These are phyloP conservation scores for Zoanthus solanderi DNA, from an alignment of 92 coral and sea anemone genomes.

Conservation along the genomic window DNA sequence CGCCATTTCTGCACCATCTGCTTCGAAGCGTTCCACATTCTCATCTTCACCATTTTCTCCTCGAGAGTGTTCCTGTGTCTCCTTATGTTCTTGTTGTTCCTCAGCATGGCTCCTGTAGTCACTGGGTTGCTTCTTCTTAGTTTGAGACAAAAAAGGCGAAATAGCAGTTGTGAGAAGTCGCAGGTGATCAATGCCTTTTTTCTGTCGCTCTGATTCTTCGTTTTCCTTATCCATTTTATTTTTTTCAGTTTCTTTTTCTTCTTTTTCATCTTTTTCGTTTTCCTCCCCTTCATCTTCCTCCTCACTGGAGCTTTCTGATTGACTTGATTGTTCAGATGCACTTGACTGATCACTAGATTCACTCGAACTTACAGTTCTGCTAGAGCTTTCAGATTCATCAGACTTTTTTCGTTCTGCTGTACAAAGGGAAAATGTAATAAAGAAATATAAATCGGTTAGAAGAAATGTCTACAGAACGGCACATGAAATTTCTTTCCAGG, in stretches of 20 bases:
- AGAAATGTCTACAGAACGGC: neutral
- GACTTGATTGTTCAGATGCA: constrained; percentile 23
- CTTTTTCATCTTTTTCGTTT: constrained; percentile 38
- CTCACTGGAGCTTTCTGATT: constrained; percentile 34
- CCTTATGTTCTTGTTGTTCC: neutral
- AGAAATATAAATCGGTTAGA: neutral
- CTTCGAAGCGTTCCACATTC: constrained; percentile 24
- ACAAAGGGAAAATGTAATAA: neutral
- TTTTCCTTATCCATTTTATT: constrained; percentile 9
- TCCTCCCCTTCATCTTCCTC: constrained; percentile 37
- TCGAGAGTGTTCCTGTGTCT: neutral
- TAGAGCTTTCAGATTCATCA: constrained; percentile 17
- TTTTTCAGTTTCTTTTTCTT: constrained; percentile 26
- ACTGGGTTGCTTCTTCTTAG: constrained; percentile 11
- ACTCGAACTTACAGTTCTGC: constrained; percentile 23
- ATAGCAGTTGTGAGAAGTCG: constrained; percentile 80
- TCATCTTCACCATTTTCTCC: constrained; percentile 26
- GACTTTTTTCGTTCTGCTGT: constrained; percentile 26
- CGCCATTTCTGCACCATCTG: neutral
- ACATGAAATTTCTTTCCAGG: neutral
- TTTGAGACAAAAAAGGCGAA: constrained; percentile 64
- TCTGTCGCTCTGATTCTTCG: constrained; percentile 6
- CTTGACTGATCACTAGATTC: constrained; percentile 25
- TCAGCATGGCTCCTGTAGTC: neutral
- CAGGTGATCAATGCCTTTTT: constrained; percentile 47